Percentiles rank a stretch among this genome's conserved stretches.
Conservation (phyloP, 2,113 vertebrate species). For the Natator depressus region DNA sequence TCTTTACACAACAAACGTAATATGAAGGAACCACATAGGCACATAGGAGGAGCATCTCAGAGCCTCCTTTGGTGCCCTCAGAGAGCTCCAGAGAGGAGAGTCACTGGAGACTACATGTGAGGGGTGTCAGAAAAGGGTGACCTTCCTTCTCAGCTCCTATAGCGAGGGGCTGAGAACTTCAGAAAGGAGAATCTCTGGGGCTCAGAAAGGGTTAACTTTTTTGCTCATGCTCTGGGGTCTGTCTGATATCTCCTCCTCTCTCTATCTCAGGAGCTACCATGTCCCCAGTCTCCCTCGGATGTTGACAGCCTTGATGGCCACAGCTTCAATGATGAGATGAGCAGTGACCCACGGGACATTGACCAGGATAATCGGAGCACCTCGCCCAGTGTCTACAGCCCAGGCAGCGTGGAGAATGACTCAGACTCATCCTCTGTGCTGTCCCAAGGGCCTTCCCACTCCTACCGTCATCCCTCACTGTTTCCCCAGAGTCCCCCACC, state of each 20-base stretch:
- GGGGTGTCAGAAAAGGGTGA: background rate
- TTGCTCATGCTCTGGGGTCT: fast-evolving
- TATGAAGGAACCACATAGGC: background rate
- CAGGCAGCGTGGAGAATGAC: slow-evolving; percentile 95
- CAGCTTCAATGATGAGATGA: slow-evolving; percentile 93
- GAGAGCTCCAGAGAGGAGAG: background rate
- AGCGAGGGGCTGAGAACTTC: background rate
- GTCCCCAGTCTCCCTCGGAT: slow-evolving; percentile 82
- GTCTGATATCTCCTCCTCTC: background rate
- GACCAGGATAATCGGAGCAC: slow-evolving; percentile 99
- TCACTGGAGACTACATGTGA: background rate
- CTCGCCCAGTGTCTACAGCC: slow-evolving; percentile 94
- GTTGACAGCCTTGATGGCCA: slow-evolving; percentile 91
- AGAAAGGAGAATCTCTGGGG: background rate
- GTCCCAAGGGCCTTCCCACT: slow-evolving; percentile 79
- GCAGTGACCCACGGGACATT: slow-evolving; percentile 96
- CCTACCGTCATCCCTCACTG: slow-evolving; percentile 80
- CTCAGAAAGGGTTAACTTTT: background rate
- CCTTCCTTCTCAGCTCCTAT: background rate
- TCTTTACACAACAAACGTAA: background rate
- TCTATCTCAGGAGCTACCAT: slow-evolving; percentile 76
- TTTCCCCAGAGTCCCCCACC: slow-evolving; percentile 82
- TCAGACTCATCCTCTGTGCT: slow-evolving; percentile 88
- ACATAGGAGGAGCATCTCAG: background rate
- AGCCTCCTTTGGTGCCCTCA: background rate